Conservation (phyloP, 2,888 invertebrate species). For the Smittia aterrima region DNA sequence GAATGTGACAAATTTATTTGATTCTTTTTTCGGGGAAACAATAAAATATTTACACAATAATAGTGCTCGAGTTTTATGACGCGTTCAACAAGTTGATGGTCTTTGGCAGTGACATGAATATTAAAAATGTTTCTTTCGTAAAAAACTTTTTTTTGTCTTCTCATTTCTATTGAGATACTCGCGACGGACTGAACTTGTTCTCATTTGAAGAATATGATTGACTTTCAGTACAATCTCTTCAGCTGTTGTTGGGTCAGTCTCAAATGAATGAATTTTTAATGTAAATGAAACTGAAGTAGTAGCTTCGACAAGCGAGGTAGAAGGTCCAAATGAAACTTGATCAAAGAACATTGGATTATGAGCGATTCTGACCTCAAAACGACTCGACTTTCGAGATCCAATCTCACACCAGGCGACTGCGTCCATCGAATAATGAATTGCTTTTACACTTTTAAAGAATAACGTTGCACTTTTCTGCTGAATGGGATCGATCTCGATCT, state of each 20-base stretch:
- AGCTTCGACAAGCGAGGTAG: conserved; percentile 44
- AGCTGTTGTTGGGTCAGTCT: conserved; percentile 72
- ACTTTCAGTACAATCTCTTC: conserved; percentile 84
- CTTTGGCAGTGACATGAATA: conserved; percentile 34
- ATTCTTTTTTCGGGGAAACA: background rate
- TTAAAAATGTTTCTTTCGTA: conserved; percentile 7
- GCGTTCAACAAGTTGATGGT: too few relatives aligned
- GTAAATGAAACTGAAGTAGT: conserved; percentile 51
- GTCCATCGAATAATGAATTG: conserved; percentile 83
- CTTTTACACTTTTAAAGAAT: conserved; percentile 66
- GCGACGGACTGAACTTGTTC: conserved; percentile 69
- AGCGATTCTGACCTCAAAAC: conserved; percentile 49
- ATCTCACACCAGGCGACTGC: conserved; percentile 84
- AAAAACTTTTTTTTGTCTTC: conserved; percentile 29
- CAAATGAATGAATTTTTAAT: conserved; percentile 87
- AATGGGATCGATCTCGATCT: conserved; percentile 86
- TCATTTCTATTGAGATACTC: conserved; percentile 64
- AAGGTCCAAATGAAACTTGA: background rate
- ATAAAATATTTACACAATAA: conserved; percentile 29
- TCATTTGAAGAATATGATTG: conserved; percentile 79
- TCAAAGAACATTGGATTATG: conserved; percentile 25
- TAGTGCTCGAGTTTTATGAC: background rate
- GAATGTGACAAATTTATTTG: conserved; percentile 15
- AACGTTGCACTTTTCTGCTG: conserved; percentile 66
- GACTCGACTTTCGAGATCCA: conserved; percentile 69